Evolutionary conservation across 2,797 vertebrate species (phyloP).

Genomic region (Pseudochirops corinnae): DNA sequence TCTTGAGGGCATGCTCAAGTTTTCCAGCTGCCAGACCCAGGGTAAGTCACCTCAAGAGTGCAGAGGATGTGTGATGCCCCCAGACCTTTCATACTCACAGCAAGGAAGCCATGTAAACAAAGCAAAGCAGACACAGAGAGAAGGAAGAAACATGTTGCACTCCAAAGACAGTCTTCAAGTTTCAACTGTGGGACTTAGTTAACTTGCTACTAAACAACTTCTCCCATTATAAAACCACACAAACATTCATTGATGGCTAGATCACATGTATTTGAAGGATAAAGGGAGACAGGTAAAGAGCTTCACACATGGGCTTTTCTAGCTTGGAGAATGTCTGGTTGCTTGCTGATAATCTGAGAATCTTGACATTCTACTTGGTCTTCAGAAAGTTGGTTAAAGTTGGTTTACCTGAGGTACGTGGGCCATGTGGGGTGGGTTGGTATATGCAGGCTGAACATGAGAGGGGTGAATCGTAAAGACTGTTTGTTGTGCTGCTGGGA

Average conservation of each 20-base stretch:
- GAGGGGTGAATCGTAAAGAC: constrained; percentile 97
- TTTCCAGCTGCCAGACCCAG: constrained; percentile 47
- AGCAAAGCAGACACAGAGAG: constrained; percentile 78
- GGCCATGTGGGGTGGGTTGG: constrained; percentile 96
- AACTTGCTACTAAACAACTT: constrained; percentile 63
- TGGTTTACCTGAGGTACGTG: constrained; percentile 96
- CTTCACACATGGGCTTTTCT: constrained; percentile 76
- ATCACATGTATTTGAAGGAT: constrained; percentile 66
- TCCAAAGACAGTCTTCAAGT: constrained; percentile 59
- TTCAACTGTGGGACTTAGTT: constrained; percentile 58
- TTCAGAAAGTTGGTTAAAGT: constrained; percentile 78
- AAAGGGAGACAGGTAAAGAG: constrained; percentile 71
- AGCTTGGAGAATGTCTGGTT: constrained; percentile 58
- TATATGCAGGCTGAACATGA: constrained; percentile 97
- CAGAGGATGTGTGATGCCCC: constrained; percentile 10
- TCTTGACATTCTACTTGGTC: constrained; percentile 71
- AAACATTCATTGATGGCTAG: constrained; percentile 69
- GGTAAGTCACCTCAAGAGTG: background rate
- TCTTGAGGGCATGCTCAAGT: constrained; percentile 31
- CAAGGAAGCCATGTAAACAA: constrained; percentile 61
- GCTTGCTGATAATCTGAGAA: constrained; percentile 48
- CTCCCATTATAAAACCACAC: constrained; percentile 73
- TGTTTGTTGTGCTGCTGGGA: constrained; percentile 95
- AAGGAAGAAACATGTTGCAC: constrained; percentile 64
- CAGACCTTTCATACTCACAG: constrained; percentile 29